A percentile compares a stretch with the other conserved stretches of the same genome.
Evolutionary conservation across 2,888 invertebrate species (phyloP).

Genomic region (Phania funesta): DNA sequence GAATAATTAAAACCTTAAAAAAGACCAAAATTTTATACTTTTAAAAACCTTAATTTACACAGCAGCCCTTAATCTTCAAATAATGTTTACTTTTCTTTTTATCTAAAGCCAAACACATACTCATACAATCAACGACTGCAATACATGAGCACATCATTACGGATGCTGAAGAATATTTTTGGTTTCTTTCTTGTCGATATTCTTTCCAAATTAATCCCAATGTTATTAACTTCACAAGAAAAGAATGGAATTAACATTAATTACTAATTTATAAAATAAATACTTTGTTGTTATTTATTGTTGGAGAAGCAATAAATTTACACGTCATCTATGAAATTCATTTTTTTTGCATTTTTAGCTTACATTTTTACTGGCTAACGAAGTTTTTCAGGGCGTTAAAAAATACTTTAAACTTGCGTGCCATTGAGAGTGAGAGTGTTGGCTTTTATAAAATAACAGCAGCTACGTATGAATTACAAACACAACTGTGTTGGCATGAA

Average conservation of each 20-base stretch:
- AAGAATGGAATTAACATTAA: constrained; percentile 30
- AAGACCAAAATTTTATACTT: background rate
- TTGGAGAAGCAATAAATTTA: constrained; percentile 22
- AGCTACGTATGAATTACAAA: too few species aligned
- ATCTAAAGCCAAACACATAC: background rate
- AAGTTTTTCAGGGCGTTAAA: constrained; percentile 39
- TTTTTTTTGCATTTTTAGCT: background rate
- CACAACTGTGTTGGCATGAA: too few species aligned
- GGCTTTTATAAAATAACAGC: too few species aligned
- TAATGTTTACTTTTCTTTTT: background rate
- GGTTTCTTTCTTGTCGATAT: background rate
- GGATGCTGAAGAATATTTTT: background rate
- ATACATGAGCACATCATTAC: constrained; percentile 1
- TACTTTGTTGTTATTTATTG: constrained; percentile 26
- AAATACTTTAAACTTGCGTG: background rate
- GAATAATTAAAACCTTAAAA: constrained; percentile 48
- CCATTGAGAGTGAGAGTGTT: too few species aligned
- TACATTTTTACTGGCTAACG: background rate
- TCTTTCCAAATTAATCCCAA: constrained; percentile 31
- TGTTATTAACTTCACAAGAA: background rate
- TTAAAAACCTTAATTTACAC: background rate
- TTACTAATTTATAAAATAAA: constrained; percentile 44
- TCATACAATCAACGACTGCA: background rate
- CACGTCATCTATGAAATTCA: background rate
- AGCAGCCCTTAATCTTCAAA: background rate